Evolutionary conservation across 2,888 invertebrate species (phyloP).

Genomic region (Eulithis testata): DNA sequence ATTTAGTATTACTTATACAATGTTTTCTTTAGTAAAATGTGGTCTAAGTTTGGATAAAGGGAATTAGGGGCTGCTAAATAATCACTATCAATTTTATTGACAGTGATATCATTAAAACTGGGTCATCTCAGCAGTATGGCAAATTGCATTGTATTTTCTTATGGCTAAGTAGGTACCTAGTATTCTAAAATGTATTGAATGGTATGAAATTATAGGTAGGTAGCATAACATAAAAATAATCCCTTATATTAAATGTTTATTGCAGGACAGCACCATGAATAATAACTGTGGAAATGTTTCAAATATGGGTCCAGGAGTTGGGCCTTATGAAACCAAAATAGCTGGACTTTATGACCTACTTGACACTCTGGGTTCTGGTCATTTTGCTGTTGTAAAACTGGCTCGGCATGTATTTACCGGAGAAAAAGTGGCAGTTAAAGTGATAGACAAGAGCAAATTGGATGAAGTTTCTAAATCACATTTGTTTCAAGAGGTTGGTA

Average conservation of each 20-base stretch:
- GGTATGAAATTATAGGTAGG: too few relatives aligned
- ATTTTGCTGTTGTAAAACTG: slow-evolving; percentile 99
- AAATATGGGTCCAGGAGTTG: slow-evolving; percentile 67
- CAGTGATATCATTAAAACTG: slow-evolving; percentile 27
- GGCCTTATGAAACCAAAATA: slow-evolving; percentile 93
- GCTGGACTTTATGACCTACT: slow-evolving; percentile 99
- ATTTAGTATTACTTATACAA: not conserved
- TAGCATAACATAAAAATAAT: not conserved
- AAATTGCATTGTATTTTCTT: not conserved
- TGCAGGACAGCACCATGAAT: slow-evolving; percentile 55
- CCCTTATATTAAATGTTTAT: not conserved
- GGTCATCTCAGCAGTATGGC: slow-evolving; percentile 26
- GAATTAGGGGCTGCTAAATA: not conserved
- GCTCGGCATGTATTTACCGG: slow-evolving; percentile 99
- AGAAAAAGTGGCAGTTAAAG: slow-evolving; percentile 98
- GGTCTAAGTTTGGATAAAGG: not conserved
- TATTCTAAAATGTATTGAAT: not conserved
- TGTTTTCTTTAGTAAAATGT: not conserved
- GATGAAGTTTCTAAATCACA: slow-evolving; percentile 98
- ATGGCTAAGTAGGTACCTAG: not conserved
- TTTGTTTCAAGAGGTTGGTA: slow-evolving; percentile 95
- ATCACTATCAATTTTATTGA: slow-evolving; percentile 5
- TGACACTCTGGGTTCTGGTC: slow-evolving; percentile 98
- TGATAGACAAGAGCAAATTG: slow-evolving; percentile 99
- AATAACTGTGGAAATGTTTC: slow-evolving; percentile 72